Base-by-base conservation (phyloP, 2,888 invertebrate genomes). In the Notodonta ziczac region DNA sequence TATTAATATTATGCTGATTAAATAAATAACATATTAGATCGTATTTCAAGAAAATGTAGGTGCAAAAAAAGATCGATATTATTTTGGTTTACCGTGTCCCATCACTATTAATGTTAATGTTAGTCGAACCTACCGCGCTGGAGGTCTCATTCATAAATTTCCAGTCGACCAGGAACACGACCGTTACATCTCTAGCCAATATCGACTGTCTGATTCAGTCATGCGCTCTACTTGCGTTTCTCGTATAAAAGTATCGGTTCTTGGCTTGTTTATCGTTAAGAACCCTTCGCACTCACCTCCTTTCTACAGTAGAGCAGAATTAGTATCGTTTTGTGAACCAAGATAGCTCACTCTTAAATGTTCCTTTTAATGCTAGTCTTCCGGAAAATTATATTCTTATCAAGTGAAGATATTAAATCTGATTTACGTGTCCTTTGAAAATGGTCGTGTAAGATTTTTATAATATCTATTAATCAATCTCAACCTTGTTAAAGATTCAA, bases 121-220 rank as follows among this genome's bases (percentile, higher is more conserved):
- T 72, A 70, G 67, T 73, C 71, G 78, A 79, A 86, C 87, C 83
- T 84, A 86, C 88, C 84, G 86, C 87, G 78, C 76, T 78, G 79
- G 68, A 75, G 78, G 77, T 74, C 82, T 83, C 86, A 88, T 90
- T 90, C 90, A 90, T 90, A 91, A 91, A 88, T 85, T 82, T 82
- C 74, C 70, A 70, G 70, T 77, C 73, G 73, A 76, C 77, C 67
- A 63, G 63, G 74, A 78, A 82, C 84, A 84, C 81, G 84, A 88
- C 89, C 85, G 87, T 88, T 88, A 89, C 86, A 84, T 82, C 85
- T 81, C 83, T 77, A 78, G 80, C 78, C 80, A 81, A 83, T 86
- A 85, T 83, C 84, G 83, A 83, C 78, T 83, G 81, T 84, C 80
- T 85, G 85, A 86, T 87, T 87, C 84, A 80, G 77, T 78, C 76